These are phyloP conservation scores for Drosophila eugracilis DNA, from an alignment of 1,140 invertebrate genomes.

Conservation along the genomic window DNA sequence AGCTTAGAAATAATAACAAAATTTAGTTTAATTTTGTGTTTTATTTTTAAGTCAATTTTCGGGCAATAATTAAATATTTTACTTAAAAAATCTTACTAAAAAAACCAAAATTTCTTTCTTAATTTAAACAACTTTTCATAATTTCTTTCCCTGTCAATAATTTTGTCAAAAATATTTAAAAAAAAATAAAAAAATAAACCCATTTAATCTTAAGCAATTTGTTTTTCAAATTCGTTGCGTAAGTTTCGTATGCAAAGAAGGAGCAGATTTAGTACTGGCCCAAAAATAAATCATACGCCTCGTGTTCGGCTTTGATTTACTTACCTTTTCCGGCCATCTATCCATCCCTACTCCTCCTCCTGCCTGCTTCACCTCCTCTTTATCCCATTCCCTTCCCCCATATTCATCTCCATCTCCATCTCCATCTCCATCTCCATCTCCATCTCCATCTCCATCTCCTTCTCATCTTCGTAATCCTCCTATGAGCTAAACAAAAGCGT, in stretches of 20 bases:
- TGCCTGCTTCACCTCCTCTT: neutral
- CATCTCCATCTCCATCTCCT: neutral
- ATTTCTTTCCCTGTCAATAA: too few relatives aligned
- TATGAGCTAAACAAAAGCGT: constrained; percentile 48
- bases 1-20: too few relatives aligned
- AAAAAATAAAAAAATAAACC: neutral
- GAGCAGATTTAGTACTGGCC: constrained; percentile 4
- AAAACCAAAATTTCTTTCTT: too few relatives aligned
- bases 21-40: too few relatives aligned
- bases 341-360: too few relatives aligned
- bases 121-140: too few relatives aligned
- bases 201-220: constrained; percentile 11
- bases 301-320: constrained; percentile 43
- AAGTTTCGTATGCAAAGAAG: constrained; percentile 16
- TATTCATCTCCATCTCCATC: neutral
- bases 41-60: too few relatives aligned
- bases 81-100: too few relatives aligned
- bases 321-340: constrained; percentile 43
- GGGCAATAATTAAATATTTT: too few relatives aligned
- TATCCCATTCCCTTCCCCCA: neutral
- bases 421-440: neutral
- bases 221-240: constrained; percentile 19
- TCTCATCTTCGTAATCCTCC: constrained; percentile 23
- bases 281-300: constrained; percentile 47
- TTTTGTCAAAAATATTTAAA: too few relatives aligned